Evolutionary conservation across 2,113 vertebrate species (phyloP), one percentile per base, ranked within the genome.

Genomic region (Microcebus murinus): DNA sequence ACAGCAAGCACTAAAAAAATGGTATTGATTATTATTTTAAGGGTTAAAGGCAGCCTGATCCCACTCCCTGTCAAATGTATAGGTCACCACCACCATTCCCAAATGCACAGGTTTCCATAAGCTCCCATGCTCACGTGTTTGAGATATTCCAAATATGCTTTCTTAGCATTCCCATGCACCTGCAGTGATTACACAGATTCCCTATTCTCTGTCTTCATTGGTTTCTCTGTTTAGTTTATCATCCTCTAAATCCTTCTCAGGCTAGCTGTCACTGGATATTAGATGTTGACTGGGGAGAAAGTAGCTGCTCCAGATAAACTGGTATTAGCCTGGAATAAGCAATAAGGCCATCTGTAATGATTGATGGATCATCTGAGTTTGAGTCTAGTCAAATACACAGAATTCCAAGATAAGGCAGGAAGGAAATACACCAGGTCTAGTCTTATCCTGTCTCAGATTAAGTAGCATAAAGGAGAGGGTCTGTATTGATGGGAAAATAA

Each of bases 371-470:
- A 0, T 94, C 70, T 81, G 83, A 52, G 70, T 59, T 93, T 94
- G 74, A 77, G 50, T 87, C 70, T 93, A 42, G 90, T 90, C 86
- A 45, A 63, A 82, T 29, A 76, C 1, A 4, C 70, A 71, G 52
- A 95, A 80, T 52, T 95, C n/a, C 57, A 80, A 93, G 96, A 96
- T 96, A 96, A 96, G 67, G 65, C 45, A 34, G 87, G 95, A 93
- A 93, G 45, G 90, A 95, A 93, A 93, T 48, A 63, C 4, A 77
- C 65, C 93, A 97, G 83, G 90, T 77, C 39, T 36, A 39, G 74
- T 29, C 74, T 93, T 85, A 95, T 57, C 83, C 79, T 85, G 27
- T 77, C 93, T 89, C 90, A 85, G 57, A 85, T 61, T 90, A 93
- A 81, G 76, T 23, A 74, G 34, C 34, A 76, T 42, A 21, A 79